A percentile compares a stretch with the other conserved stretches of the same genome.
Conservation (phyloP, 2,888 invertebrate species). For the Malthinus flaveolus region DNA sequence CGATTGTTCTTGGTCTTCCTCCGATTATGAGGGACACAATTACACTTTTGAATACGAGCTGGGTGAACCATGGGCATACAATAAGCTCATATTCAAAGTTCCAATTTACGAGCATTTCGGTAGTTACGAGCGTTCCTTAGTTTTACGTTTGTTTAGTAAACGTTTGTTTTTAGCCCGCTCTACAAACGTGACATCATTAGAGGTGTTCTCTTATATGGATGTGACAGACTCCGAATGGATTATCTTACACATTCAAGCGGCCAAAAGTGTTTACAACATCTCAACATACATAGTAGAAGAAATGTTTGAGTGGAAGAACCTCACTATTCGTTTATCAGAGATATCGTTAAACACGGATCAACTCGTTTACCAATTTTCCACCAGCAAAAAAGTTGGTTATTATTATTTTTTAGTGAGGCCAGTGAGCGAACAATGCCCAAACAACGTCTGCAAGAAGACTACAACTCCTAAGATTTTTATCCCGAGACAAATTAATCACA, state of each 20-base stretch:
- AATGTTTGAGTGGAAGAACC: slow-evolving; percentile 42
- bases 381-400: slow-evolving; percentile 41
- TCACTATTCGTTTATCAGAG: slow-evolving; percentile 26
- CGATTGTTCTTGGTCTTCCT: slow-evolving; percentile 14
- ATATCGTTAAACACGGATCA: slow-evolving; percentile 18
- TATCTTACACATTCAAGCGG: slow-evolving; percentile 45
- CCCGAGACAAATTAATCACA: slow-evolving; percentile 37
- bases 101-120: slow-evolving; percentile 17
- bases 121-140: slow-evolving; percentile 4
- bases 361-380: slow-evolving; percentile 38
- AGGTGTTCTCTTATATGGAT: slow-evolving; percentile 47
- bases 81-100: slow-evolving; percentile 20
- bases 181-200: background rate
- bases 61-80: slow-evolving; percentile 1
- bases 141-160: background rate
- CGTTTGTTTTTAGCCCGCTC: background rate
- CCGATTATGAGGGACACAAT: slow-evolving; percentile 14
- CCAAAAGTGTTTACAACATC: slow-evolving; percentile 45
- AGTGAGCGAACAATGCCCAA: slow-evolving; percentile 42
- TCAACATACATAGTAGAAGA: slow-evolving; percentile 46
- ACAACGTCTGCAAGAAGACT: slow-evolving; percentile 45
- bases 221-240: slow-evolving; percentile 42
- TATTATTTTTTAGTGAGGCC: slow-evolving; percentile 49
- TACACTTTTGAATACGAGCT: slow-evolving; percentile 22
- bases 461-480: slow-evolving; percentile 47